Base-by-base conservation (phyloP, 2,888 invertebrate genomes). In the Tiliacea aurago region DNA sequence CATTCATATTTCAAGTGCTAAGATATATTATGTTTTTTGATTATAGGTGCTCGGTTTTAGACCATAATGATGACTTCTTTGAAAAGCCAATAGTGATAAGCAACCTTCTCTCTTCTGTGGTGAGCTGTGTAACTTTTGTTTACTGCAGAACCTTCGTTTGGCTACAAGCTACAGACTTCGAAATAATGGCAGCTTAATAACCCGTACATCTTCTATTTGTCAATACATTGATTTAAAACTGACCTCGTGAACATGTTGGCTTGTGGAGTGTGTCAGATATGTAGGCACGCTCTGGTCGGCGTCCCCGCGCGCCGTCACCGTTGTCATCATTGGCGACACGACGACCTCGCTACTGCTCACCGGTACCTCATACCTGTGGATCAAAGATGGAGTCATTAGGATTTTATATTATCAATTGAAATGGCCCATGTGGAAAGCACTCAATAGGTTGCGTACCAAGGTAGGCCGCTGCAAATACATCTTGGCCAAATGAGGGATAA, bases 201-300 rank as follows among this genome's bases (percentile, higher is more conserved):
- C 23, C 13, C 6, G 15, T 6, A 3, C 15, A 55, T 55, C 55
- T 2, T 55, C 23, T 1, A 55, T 2, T 23, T 55, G 23, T 28
- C 13, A 28, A 55, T 55, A 55, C 3, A 13, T 55, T 15, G 13
- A 28, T 55, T 55, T 0, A 55, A 9, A 28, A 6, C 65, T 51
- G 90, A 96, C 95, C 96, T 95, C 93, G 96, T 96, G 92, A 96
- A 96, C 96, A 96, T 96, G 93, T 86, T 96, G 94, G 86, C 88
- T 89, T 88, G 71, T 84, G 87, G 66, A 73, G 73, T 90, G 90
- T 85, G 90, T 87, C 81, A 87, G 89, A 86, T 91, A 89, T 90
- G 90, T 91, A 88, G 95, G 93, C 90, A 92, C 95, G 95, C 95
- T 92, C 93, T 90, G 92, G 90, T 91, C 90, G 93, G 95, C 95